phyloP scores from a whole-genome alignment of 1,140 invertebrate genomes.

The Agraylea sexmaculata region DNA sequence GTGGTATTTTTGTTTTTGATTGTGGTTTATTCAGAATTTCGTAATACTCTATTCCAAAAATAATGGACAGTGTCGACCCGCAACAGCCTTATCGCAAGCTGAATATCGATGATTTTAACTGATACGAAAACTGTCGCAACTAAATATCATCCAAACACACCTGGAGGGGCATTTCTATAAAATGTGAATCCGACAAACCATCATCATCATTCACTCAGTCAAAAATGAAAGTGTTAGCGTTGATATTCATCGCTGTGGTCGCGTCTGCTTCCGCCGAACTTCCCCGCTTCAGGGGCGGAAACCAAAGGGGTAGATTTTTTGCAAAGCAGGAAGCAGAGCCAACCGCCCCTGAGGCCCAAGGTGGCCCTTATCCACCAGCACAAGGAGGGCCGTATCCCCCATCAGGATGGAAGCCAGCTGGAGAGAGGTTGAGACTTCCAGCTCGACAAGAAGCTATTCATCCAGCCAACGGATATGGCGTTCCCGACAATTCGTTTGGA shows the following conservation, averaged over 20 bases:
- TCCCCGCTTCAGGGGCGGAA: conserved; percentile 27
- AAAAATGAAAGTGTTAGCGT: conserved; percentile 27
- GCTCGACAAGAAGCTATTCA: conserved; percentile 25
- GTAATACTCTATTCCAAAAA: too few relatives aligned
- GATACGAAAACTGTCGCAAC: too few relatives aligned
- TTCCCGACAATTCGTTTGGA: conserved; percentile 29
- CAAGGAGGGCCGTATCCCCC: conserved; percentile 28
- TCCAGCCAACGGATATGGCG: conserved; percentile 29
- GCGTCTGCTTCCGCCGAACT: conserved; percentile 28
- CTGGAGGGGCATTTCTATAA: too few relatives aligned
- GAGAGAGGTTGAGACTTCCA: conserved; percentile 29
- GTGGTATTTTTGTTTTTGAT: too few relatives aligned
- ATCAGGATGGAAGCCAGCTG: conserved; percentile 28
- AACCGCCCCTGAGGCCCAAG: conserved; percentile 26
- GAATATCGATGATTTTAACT: too few relatives aligned
- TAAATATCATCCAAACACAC: too few relatives aligned
- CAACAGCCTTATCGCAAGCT: too few relatives aligned
- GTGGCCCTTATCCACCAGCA: conserved; percentile 3
- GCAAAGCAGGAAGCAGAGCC: conserved; percentile 27
- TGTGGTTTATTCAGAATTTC: too few relatives aligned
- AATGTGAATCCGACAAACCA: conserved; percentile 20
- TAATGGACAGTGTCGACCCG: too few relatives aligned
- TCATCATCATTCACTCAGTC: conserved; percentile 31
- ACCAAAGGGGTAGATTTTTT: conserved; percentile 24
- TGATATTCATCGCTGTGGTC: conserved; percentile 26